phyloP scores from a whole-genome alignment of 2,797 vertebrate genomes.

The Eptatretus atami region DNA sequence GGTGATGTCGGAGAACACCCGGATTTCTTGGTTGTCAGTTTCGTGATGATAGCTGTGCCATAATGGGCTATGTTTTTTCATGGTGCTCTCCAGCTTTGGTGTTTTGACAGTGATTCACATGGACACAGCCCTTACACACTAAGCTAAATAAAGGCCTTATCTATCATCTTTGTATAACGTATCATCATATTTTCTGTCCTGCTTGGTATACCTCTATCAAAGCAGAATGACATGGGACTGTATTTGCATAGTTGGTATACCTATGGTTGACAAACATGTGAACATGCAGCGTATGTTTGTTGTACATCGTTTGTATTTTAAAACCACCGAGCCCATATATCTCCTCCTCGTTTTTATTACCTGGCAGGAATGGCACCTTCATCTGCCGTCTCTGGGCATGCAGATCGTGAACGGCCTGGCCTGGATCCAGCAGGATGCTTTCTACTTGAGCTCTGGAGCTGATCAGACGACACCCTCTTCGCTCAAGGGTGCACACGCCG shows the following conservation, averaged over 20 bases:
- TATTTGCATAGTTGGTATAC: too few species aligned
- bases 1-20: constrained; percentile 83
- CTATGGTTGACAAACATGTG: too few species aligned
- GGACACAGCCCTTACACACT: constrained; percentile 7
- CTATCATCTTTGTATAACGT: not conserved
- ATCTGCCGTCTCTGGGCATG: constrained; percentile 63
- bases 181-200: not conserved
- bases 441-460: constrained; percentile 42
- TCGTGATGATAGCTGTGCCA: constrained; percentile 48
- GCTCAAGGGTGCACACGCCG: constrained; percentile 34
- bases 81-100: constrained; percentile 75
- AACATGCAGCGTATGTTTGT: too few species aligned
- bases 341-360: too few species aligned
- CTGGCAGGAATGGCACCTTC: constrained; percentile 47
- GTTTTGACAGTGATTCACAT: constrained; percentile 22
- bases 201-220: constrained; percentile 6
- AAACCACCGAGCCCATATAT: too few species aligned
- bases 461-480: constrained; percentile 71
- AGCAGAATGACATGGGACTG: too few species aligned
- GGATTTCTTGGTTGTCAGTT: constrained; percentile 86
- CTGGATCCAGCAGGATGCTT: constrained; percentile 85
- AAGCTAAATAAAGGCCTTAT: constrained; percentile 4
- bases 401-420: constrained; percentile 51
- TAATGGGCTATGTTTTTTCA: constrained; percentile 69
- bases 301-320: too few species aligned